phyloP scores from a whole-genome alignment of 2,797 vertebrate species.

The Chloroceryle inda region DNA sequence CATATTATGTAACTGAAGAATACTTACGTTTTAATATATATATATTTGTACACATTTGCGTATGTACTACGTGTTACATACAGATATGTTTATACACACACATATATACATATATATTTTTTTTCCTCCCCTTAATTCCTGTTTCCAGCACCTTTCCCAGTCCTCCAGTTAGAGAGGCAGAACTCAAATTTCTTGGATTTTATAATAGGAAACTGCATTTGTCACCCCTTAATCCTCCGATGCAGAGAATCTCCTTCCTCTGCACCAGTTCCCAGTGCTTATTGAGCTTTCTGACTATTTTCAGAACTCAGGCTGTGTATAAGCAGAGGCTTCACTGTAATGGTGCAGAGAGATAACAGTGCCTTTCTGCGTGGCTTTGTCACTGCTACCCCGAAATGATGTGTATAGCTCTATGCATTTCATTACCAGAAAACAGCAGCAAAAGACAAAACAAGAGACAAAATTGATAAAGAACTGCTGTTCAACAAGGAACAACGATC shows the following conservation, averaged over 20 bases:
- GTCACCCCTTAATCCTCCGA: conserved; percentile 52
- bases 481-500: conserved; percentile 20
- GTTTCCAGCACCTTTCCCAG: background rate
- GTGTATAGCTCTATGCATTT: background rate
- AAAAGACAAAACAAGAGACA: conserved; percentile 19
- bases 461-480: conserved; percentile 20
- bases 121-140: background rate
- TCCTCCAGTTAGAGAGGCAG: background rate
- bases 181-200: conserved; percentile 42
- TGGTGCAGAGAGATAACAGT: conserved; percentile 42
- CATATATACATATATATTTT: background rate
- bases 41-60: background rate
- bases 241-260: conserved; percentile 34
- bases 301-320: background rate
- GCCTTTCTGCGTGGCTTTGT: background rate
- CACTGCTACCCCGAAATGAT: conserved; percentile 11
- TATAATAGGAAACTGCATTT: conserved; percentile 38
- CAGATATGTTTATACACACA: background rate
- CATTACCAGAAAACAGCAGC: conserved; percentile 1
- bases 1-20: background rate
- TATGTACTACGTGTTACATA: background rate
- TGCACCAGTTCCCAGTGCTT: background rate
- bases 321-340: conserved; percentile 23
- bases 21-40: background rate
- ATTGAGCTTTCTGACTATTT: conserved; percentile 47